Percentiles rank a stretch among this genome's conserved stretches.
phyloP scores from a whole-genome alignment of 2,888 invertebrate genomes.

The Litoditis marina region DNA sequence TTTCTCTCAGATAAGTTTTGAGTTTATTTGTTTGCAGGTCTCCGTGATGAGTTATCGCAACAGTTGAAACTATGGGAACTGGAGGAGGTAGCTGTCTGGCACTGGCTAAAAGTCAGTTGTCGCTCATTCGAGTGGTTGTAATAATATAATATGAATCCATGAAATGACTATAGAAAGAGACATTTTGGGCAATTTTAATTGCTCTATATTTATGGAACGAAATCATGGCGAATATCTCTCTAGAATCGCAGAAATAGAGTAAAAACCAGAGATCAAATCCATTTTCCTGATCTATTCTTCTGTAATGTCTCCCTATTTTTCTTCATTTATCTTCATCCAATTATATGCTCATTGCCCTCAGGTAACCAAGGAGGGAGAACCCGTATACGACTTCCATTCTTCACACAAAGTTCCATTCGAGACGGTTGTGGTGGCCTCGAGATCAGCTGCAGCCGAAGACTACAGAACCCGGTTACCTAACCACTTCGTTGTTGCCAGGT shows the following conservation, averaged over 20 bases:
- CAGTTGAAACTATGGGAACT: slow-evolving; percentile 80
- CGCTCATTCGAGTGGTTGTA: no score
- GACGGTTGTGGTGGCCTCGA: slow-evolving; percentile 71
- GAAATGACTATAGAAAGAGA: no score
- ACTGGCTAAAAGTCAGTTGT: slow-evolving; percentile 78
- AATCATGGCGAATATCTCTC: not conserved
- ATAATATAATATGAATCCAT: no score
- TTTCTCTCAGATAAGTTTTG: not conserved
- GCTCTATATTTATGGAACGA: not conserved
- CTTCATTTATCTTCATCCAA: no score
- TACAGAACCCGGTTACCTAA: slow-evolving; percentile 8
- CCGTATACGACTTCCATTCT: slow-evolving; percentile 71
- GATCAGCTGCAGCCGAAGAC: slow-evolving; percentile 8
- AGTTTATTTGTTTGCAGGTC: not conserved
- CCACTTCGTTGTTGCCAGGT: slow-evolving; percentile 26
- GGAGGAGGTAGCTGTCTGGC: slow-evolving; percentile 74
- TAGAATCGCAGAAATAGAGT: no score
- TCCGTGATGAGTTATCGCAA: slow-evolving; percentile 67
- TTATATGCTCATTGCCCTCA: slow-evolving; percentile 61
- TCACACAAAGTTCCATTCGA: slow-evolving; percentile 85
- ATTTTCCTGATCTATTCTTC: no score
- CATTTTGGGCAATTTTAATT: slow-evolving; percentile 7
- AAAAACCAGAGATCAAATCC: no score
- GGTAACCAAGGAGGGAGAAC: slow-evolving; percentile 72
- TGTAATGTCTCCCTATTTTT: no score